Evolutionary conservation across 2,113 vertebrate species (phyloP).

Genomic region (Forbesichthys agassizii): DNA sequence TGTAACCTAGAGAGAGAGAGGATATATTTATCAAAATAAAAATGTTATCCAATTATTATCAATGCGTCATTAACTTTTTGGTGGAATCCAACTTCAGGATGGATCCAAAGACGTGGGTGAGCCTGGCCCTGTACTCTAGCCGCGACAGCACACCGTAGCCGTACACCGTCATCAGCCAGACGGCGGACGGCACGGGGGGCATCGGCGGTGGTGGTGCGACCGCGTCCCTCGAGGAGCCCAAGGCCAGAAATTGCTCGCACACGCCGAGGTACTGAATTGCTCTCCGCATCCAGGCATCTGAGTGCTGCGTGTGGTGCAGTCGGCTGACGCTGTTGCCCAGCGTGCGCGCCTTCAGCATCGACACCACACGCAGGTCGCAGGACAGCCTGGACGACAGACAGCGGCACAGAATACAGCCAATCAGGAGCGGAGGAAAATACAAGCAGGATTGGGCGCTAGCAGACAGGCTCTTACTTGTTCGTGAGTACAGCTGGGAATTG

Average conservation of each 20-base stretch:
- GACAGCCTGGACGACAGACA: slow-evolving; percentile 16
- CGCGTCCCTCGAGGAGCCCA: background rate
- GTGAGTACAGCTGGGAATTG: background rate
- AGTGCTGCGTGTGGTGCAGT: slow-evolving; percentile 5
- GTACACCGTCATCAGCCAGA: slow-evolving; percentile 1
- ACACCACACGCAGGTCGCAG: slow-evolving; percentile 6
- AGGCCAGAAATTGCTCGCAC: slow-evolving; percentile 2
- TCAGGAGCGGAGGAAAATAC: background rate
- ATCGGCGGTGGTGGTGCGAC: background rate
- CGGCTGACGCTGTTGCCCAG: slow-evolving; percentile 10
- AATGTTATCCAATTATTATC: background rate
- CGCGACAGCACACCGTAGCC: background rate
- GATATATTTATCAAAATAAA: background rate
- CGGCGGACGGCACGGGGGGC: background rate
- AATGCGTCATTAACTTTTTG: slow-evolving; percentile 1
- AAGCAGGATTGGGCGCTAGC: background rate
- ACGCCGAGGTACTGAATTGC: slow-evolving; percentile 8
- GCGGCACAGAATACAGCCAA: background rate
- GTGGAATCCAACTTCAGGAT: slow-evolving; percentile 22
- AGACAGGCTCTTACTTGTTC: background rate
- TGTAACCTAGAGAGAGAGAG: too few relatives aligned
- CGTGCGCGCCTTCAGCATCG: slow-evolving; percentile 4
- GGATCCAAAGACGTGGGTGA: slow-evolving; percentile 15
- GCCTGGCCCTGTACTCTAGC: slow-evolving; percentile 5
- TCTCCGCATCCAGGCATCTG: slow-evolving; percentile 8